Evolutionary conservation across 1,140 invertebrate species (phyloP).

Genomic region (Caenorhabditis briggsae): DNA sequence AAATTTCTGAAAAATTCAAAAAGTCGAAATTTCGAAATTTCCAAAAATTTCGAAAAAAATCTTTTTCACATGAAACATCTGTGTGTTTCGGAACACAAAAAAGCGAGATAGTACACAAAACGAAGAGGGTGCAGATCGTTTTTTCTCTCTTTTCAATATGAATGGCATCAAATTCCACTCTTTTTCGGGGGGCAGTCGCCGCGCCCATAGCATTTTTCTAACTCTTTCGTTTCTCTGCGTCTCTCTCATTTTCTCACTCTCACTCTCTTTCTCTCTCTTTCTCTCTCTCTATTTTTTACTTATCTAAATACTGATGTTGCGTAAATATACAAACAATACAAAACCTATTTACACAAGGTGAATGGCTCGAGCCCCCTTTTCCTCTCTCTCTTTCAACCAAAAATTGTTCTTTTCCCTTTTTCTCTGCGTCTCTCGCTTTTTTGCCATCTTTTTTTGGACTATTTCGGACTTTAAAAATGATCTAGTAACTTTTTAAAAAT

Average conservation of each 20-base stretch:
- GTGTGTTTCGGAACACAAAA: background rate
- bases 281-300: background rate
- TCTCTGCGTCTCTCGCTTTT: background rate
- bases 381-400: background rate
- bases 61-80: no score
- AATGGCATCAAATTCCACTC: slow-evolving; percentile 11
- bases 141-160: background rate
- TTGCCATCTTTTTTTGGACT: background rate
- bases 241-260: background rate
- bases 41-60: no score
- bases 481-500: no score
- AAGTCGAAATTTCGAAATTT: no score
- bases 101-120: no score
- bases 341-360: slow-evolving; percentile 40
- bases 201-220: no score
- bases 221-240: slow-evolving; percentile 14
- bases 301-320: slow-evolving; percentile 13
- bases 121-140: no score
- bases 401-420: background rate
- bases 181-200: no score
- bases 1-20: no score
- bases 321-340: slow-evolving; percentile 50
- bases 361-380: no score
- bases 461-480: no score
- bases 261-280: background rate